Percentiles rank a stretch among this genome's conserved stretches.
phyloP scores from a whole-genome alignment of 2,888 invertebrate species.

The Strigamia crassipes region DNA sequence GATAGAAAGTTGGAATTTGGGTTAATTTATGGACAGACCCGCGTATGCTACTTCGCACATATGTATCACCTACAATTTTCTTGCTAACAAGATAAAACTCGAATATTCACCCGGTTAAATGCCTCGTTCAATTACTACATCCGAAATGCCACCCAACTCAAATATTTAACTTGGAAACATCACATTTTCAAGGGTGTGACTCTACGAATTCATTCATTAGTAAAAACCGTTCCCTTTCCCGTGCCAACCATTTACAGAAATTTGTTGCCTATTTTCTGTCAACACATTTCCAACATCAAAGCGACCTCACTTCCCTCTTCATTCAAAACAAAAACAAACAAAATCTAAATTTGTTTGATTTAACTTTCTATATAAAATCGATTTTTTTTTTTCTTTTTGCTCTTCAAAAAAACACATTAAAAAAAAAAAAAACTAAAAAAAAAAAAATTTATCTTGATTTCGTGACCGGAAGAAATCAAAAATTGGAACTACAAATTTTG shows the following conservation, averaged over 20 bases:
- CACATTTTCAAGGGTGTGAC: background rate
- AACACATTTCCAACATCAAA: background rate
- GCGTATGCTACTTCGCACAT: too few species aligned
- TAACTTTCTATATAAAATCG: too few species aligned
- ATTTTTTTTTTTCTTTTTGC: too few species aligned
- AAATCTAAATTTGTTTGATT: too few species aligned
- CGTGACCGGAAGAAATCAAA: background rate
- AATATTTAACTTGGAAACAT: background rate
- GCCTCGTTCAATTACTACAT: background rate
- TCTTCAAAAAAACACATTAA: too few species aligned
- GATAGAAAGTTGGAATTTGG: too few species aligned
- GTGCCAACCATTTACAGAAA: background rate
- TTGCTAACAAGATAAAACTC: too few species aligned
- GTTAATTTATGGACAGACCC: too few species aligned
- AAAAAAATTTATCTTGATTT: background rate
- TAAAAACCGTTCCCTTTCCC: background rate
- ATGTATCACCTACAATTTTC: too few species aligned
- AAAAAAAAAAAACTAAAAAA: too few species aligned
- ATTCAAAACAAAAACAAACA: too few species aligned
- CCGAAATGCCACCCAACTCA: conserved; percentile 6
- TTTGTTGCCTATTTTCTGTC: background rate
- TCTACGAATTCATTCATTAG: conserved; percentile 10
- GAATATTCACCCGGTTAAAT: background rate
- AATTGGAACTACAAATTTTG: conserved; percentile 6
- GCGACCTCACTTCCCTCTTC: too few species aligned